A percentile compares a stretch with the other conserved stretches of the same genome.
phyloP scores from a whole-genome alignment of 2,113 vertebrate genomes.

The Vulpes lagopus region DNA sequence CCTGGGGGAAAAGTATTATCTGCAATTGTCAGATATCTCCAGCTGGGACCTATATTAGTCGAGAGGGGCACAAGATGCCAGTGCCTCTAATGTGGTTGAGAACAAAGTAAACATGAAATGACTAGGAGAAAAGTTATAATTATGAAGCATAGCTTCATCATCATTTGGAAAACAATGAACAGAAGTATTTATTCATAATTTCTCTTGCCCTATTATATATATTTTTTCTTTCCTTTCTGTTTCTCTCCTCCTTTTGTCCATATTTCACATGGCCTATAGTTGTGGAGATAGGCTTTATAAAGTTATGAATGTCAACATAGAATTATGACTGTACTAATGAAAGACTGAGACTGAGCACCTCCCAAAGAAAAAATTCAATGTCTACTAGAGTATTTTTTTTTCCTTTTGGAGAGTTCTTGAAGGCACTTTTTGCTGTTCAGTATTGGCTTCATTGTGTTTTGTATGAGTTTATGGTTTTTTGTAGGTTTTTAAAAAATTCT shows the following conservation, averaged over 20 bases:
- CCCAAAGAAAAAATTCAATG: constrained; percentile 2
- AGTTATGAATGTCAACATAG: not conserved
- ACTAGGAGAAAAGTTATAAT: not conserved
- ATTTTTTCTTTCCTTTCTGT: not conserved
- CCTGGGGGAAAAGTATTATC: not conserved
- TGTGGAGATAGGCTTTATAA: not conserved
- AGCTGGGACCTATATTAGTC: not conserved
- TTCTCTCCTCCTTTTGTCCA: not conserved
- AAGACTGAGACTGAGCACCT: not conserved
- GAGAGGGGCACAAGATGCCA: not conserved
- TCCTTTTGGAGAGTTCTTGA: not conserved
- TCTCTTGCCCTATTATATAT: not conserved
- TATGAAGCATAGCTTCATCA: not conserved
- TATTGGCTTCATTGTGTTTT: not conserved
- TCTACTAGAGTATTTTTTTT: not conserved
- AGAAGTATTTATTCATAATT: not conserved
- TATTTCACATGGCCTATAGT: not conserved
- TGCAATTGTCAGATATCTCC: not conserved
- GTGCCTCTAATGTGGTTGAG: not conserved
- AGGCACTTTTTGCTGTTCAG: not conserved
- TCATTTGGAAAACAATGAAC: not conserved
- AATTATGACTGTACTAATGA: not conserved
- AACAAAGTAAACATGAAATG: not conserved
- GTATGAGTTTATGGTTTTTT: not conserved
- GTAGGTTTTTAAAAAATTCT: not conserved